A percentile compares a stretch with the other conserved stretches of the same genome.
Evolutionary conservation across 53 echinoderm and acorn worm genomes (phyloP).

Genomic region (Apostichopus leukothele): DNA sequence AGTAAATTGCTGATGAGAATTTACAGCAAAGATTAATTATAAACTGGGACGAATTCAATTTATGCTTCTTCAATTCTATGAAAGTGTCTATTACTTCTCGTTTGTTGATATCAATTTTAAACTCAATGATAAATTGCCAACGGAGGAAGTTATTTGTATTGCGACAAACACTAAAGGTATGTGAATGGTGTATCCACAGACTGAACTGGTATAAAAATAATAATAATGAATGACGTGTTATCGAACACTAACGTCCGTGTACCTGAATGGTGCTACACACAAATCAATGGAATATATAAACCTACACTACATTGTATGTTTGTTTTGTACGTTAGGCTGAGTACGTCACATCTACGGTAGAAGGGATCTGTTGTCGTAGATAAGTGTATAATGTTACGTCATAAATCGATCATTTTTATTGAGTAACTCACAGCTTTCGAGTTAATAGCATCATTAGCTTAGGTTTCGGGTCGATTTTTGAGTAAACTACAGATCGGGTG

Average conservation of each 20-base stretch:
- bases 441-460: not conserved
- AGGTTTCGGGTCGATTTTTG: not conserved
- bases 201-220: too few relatives aligned
- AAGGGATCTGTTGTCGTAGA: not conserved
- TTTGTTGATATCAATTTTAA: too few relatives aligned
- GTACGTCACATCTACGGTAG: not conserved
- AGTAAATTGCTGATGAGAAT: too few relatives aligned
- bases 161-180: too few relatives aligned
- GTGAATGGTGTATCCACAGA: too few relatives aligned
- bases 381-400: not conserved
- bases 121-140: too few relatives aligned
- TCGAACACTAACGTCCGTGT: not conserved
- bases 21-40: too few relatives aligned
- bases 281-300: slow-evolving; percentile 2
- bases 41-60: too few relatives aligned
- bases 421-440: not conserved
- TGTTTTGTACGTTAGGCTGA: not conserved
- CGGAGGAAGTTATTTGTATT: too few relatives aligned
- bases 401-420: not conserved
- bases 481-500: too few relatives aligned
- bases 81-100: too few relatives aligned
- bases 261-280: not conserved
- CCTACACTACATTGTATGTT: not conserved
- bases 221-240: not conserved
- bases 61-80: too few relatives aligned